phyloP scores from a whole-genome alignment of 2,888 invertebrate genomes.

The Leucophenga maculata region DNA sequence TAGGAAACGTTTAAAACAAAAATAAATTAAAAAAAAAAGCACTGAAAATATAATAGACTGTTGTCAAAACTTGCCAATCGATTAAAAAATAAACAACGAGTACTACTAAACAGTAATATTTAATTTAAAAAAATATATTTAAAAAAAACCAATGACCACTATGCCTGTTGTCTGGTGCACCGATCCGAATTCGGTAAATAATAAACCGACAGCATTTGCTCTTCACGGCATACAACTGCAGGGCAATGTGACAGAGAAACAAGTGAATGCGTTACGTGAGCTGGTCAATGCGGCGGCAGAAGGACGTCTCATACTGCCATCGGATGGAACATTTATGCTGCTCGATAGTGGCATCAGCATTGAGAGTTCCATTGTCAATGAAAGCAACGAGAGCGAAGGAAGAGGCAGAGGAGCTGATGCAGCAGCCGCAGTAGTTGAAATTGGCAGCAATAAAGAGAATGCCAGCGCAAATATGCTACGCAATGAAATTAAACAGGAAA shows the following conservation, averaged over 20 bases:
- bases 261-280: constrained; percentile 70
- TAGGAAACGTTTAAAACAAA: neutral
- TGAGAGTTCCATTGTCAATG: constrained; percentile 70
- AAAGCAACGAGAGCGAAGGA: constrained; percentile 15
- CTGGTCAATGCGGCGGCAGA: constrained; percentile 72
- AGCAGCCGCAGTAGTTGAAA: constrained; percentile 6
- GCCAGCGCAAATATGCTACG: constrained; percentile 30
- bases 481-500: constrained; percentile 17
- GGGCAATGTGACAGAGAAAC: constrained; percentile 72
- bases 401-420: neutral
- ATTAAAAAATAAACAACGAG: neutral
- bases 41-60: constrained; percentile 5
- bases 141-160: constrained; percentile 62
- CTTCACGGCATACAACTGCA: constrained; percentile 72
- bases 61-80: constrained; percentile 10
- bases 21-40: neutral
- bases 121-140: constrained; percentile 39
- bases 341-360: constrained; percentile 71
- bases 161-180: constrained; percentile 73
- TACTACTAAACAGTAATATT: neutral
- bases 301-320: constrained; percentile 71
- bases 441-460: constrained; percentile 42
- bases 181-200: constrained; percentile 72
- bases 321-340: constrained; percentile 72
- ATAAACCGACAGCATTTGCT: constrained; percentile 72